Evolutionary conservation across 2,113 vertebrate species (phyloP), one percentile per base, ranked within the genome.

Genomic region (Pycnonotus jocosus): DNA sequence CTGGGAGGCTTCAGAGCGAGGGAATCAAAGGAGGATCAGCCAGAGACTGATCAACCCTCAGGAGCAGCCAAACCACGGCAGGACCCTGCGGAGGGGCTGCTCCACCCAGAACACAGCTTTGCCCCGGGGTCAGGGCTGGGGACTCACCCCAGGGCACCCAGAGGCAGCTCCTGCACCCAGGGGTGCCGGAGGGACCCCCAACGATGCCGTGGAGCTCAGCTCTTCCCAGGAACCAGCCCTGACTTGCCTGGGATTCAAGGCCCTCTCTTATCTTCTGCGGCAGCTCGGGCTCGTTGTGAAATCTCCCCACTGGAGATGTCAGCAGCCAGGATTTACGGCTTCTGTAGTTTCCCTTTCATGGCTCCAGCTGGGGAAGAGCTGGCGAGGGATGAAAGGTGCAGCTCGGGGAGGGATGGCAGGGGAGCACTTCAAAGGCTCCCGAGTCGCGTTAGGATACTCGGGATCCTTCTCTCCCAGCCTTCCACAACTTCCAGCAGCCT

Each of bases 381-480:
- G 98, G 98, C 97, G 95, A 96, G 86, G 97, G 98, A 98, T 97
- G 95, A 98, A 98, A 98, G 96, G 72, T 95, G 94, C 93, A 25
- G 77, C 92, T 88, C 57, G 10, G 50, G 97, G 97, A 98, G 92
- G 96, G 96, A 97, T 97, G 97, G 62, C 96, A 97, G 98, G 97
- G 88, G 91, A 96, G 33, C 78, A 97, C 97, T 97, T 98, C 97
- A 97, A 98, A 98, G 98, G 96, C 97, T 95, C 87, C 91, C 66
- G 45, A 95, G 92, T 37, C 35, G 89, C 58, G 14, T 95, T 93
- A 48, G 65, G 96, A 72, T 80, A 74, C 81, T 86, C 45, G 1
- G 88, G 95, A 96, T 95, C 86, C 86, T 95, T 96, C 98, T 96
- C 97, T 96, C 86, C 50, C 95, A 93, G 68, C 96, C 97, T 81